phyloP scores from a whole-genome alignment of 2,888 invertebrate species.

The Hipparchia semele region DNA sequence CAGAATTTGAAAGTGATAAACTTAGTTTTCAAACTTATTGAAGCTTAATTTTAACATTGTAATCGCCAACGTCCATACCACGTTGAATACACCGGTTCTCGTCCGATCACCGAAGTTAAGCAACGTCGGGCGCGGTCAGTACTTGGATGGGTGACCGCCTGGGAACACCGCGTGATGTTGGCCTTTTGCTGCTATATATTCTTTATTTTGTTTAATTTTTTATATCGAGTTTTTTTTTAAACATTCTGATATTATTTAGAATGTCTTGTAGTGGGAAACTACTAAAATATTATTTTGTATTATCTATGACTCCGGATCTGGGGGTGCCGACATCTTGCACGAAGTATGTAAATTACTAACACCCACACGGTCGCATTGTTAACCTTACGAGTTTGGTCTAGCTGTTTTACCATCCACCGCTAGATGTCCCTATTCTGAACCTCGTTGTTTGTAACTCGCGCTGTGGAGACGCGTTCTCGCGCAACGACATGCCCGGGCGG shows the following conservation, averaged over 20 bases:
- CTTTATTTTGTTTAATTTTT: background rate
- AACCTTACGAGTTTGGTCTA: too few relatives aligned
- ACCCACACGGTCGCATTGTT: too few relatives aligned
- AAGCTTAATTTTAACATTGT: too few relatives aligned
- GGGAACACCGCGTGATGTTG: constrained; percentile 53
- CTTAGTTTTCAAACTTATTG: too few relatives aligned
- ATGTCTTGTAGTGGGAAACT: too few relatives aligned
- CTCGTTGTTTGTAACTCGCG: constrained; percentile 21
- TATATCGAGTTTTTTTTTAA: background rate
- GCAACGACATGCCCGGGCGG: constrained; percentile 5
- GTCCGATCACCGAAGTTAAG: constrained; percentile 59
- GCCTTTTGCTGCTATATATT: constrained; percentile 10
- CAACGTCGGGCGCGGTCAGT: constrained; percentile 52
- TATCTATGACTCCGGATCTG: too few relatives aligned
- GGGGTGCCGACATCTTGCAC: too few relatives aligned
- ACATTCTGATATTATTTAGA: too few relatives aligned
- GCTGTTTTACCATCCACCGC: background rate
- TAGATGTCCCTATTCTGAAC: constrained; percentile 24
- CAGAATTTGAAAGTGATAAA: too few relatives aligned
- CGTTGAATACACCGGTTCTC: constrained; percentile 49
- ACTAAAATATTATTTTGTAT: too few relatives aligned
- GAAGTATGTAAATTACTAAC: too few relatives aligned
- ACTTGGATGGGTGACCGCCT: constrained; percentile 60
- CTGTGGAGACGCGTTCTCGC: constrained; percentile 20
- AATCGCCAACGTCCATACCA: constrained; percentile 47